Evolutionary conservation across 2,888 invertebrate species (phyloP).

Genomic region (Hesperia comma): DNA sequence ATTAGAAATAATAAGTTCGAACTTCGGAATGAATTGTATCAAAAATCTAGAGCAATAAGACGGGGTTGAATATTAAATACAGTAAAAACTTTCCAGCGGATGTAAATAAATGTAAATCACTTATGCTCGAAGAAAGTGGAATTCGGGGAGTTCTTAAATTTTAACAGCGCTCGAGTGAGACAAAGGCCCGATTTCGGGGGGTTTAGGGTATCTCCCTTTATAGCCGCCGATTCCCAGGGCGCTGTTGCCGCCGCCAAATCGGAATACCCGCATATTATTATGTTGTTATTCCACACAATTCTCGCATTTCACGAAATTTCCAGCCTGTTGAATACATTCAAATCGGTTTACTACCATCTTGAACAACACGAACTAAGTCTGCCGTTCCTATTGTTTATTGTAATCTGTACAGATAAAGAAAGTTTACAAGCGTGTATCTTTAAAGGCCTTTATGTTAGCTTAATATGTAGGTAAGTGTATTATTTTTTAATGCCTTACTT

Average conservation of each 20-base stretch:
- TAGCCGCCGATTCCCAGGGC: slow-evolving; percentile 49
- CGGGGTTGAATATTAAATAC: slow-evolving; percentile 28
- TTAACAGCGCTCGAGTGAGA: slow-evolving; percentile 57
- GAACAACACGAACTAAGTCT: slow-evolving; percentile 22
- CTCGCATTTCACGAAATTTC: slow-evolving; percentile 43
- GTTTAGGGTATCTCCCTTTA: slow-evolving; percentile 39
- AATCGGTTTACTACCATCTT: slow-evolving; percentile 35
- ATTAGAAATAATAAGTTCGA: slow-evolving; percentile 21
- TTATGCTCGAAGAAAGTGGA: slow-evolving; percentile 47
- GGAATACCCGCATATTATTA: slow-evolving; percentile 59
- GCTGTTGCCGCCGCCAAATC: slow-evolving; percentile 52
- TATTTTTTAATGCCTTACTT: too few relatives aligned
- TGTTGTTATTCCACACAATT: slow-evolving; percentile 56
- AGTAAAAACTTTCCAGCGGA: slow-evolving; percentile 38
- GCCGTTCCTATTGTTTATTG: slow-evolving; percentile 8
- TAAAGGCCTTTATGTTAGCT: not conserved
- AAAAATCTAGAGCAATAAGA: slow-evolving; percentile 18
- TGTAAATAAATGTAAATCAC: slow-evolving; percentile 54
- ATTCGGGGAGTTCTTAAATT: slow-evolving; percentile 63
- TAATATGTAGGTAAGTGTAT: not conserved
- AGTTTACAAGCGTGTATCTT: not conserved
- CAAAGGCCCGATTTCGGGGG: slow-evolving; percentile 49
- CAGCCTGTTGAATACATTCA: slow-evolving; percentile 50
- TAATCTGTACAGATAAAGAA: not conserved
- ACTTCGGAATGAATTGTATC: slow-evolving; percentile 18